Evolutionary conservation across 2,113 vertebrate species (phyloP).

Genomic region (Ginglymostoma cirratum): DNA sequence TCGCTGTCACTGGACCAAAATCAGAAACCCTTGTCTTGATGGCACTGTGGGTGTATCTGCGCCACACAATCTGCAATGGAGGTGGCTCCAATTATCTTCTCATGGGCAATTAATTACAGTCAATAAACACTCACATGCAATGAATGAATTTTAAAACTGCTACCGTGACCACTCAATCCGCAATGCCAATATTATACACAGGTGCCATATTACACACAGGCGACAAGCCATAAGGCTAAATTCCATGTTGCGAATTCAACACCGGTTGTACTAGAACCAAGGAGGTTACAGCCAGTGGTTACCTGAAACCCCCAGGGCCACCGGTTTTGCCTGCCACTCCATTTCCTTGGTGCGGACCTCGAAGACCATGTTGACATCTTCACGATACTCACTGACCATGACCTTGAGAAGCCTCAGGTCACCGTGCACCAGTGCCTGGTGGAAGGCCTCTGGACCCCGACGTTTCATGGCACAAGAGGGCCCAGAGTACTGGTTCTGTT

Average conservation of each 20-base stretch:
- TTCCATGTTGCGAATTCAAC: background rate
- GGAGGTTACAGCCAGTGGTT: conserved; percentile 30
- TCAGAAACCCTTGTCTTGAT: background rate
- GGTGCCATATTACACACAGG: background rate
- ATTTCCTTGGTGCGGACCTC: conserved; percentile 55
- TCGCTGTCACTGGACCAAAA: background rate
- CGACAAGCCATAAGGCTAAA: background rate
- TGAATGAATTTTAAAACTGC: background rate
- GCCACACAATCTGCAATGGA: background rate
- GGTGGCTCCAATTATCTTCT: background rate
- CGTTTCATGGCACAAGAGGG: background rate
- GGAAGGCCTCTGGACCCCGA: conserved; percentile 42
- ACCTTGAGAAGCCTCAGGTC: conserved; percentile 48
- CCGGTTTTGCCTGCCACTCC: conserved; percentile 55
- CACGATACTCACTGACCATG: conserved; percentile 48
- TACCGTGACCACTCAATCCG: background rate
- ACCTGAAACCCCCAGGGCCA: conserved; percentile 62
- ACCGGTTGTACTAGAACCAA: too few relatives aligned
- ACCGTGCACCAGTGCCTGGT: conserved; percentile 49
- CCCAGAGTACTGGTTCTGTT: background rate
- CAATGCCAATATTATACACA: background rate
- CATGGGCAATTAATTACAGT: background rate
- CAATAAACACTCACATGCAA: background rate
- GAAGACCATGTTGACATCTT: conserved; percentile 53
- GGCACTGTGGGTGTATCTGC: background rate